A percentile compares a stretch with the other conserved stretches of the same genome.
Evolutionary conservation across 2,888 invertebrate genomes (phyloP).

Genomic region (Geotrupes spiniger): DNA sequence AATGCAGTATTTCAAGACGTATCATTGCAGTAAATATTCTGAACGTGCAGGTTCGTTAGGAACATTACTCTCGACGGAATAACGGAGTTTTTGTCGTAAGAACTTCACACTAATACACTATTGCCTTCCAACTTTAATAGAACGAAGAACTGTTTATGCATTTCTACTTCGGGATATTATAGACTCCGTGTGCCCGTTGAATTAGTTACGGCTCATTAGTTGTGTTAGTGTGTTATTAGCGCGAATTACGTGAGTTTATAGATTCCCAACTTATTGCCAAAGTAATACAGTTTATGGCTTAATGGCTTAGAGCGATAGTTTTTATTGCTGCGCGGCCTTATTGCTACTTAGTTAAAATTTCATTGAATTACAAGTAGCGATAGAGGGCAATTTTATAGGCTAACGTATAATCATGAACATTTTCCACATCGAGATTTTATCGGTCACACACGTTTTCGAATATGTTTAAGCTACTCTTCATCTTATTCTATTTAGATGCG

Average conservation of each 20-base stretch:
- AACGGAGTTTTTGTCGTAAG: conserved; percentile 11
- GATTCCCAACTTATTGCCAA: conserved; percentile 1
- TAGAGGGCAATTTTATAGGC: no score
- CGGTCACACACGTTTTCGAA: no score
- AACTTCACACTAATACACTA: conserved; percentile 6
- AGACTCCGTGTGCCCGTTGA: conserved; percentile 1
- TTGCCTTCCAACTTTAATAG: conserved; percentile 3
- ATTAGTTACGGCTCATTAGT: conserved; percentile 17
- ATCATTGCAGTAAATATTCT: conserved; percentile 21
- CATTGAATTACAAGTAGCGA: no score
- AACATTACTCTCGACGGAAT: conserved; percentile 21
- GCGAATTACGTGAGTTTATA: conserved; percentile 4
- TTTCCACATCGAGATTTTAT: no score
- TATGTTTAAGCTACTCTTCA: no score
- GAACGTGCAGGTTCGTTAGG: conserved; percentile 18
- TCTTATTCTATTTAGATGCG: no score
- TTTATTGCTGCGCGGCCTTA: no score
- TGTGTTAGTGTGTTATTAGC: conserved; percentile 2
- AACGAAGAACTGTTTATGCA: conserved; percentile 2
- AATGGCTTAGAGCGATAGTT: no score
- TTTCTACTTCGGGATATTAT: not conserved
- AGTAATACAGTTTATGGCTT: no score
- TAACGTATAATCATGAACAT: no score
- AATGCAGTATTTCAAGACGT: conserved; percentile 18
- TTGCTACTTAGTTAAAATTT: no score